Evolutionary conservation across 2,113 vertebrate species (phyloP).

Genomic region (Chloropsis cyanopogon): DNA sequence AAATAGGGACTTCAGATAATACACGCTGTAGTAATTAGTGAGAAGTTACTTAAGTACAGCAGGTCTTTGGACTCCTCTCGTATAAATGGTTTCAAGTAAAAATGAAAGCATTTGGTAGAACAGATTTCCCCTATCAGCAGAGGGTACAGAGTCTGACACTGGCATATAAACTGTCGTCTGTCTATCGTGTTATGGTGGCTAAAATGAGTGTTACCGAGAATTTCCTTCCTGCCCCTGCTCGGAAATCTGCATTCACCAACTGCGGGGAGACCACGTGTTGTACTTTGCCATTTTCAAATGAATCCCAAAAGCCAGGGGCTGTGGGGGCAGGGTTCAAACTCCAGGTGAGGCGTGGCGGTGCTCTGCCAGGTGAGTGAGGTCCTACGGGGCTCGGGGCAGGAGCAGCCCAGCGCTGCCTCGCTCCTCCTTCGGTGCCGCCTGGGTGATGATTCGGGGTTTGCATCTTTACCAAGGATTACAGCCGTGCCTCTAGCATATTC

Average conservation of each 20-base stretch:
- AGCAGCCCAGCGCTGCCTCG: not conserved
- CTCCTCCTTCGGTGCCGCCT: not conserved
- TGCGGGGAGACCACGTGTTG: not conserved
- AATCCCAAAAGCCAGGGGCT: not conserved
- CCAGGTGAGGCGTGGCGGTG: not conserved
- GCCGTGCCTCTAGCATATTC: not conserved
- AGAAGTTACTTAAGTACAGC: conserved; percentile 18
- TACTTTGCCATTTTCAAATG: not conserved
- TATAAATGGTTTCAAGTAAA: conserved; percentile 43
- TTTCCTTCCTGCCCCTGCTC: not conserved
- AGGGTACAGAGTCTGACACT: not conserved
- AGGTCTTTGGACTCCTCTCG: conserved; percentile 69
- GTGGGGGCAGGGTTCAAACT: not conserved
- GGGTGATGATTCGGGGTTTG: not conserved
- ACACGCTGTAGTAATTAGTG: not conserved
- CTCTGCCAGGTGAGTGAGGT: not conserved
- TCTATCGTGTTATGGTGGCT: not conserved
- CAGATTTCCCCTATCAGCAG: not conserved
- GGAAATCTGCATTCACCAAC: not conserved
- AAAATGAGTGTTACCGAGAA: not conserved
- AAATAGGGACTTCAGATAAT: not conserved
- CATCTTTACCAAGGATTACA: not conserved
- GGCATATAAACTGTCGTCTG: not conserved
- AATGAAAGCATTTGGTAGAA: conserved; percentile 21
- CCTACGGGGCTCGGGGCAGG: not conserved